Evolutionary conservation across 1,140 invertebrate genomes (phyloP), one percentile per base, ranked within the genome.

Genomic region (Harpegnathos saltator): DNA sequence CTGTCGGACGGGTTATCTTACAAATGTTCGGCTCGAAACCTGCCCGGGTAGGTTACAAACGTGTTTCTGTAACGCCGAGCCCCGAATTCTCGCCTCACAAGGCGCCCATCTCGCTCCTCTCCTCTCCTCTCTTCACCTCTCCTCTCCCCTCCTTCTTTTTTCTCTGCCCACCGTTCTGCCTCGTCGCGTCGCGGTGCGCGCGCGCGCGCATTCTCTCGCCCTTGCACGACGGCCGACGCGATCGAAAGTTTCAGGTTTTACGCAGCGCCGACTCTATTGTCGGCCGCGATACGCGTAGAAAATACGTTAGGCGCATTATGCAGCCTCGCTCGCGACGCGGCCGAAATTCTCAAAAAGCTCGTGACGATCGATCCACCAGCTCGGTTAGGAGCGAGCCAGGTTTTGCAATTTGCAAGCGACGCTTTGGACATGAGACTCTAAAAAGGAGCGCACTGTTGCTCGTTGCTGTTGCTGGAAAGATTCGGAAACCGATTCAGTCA

Each of bases 1-100:
- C 61, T 84, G 88, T 89, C 77, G 71, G 85, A 89, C 88, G 85
- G 85, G 88, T 89, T 89, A 89, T 89, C 88, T 89, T 84, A 89
- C 88, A 89, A 89, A 89, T 89, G 88, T 89, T 89, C 85, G 71
- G 59, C 82, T 71, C 75, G 88, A 89, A 89, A 89, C 88, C 88
- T 89, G 88, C 82, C 62, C 77, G 75, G 88, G 69, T 89, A 84
- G 87, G 74, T 89, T 89, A 89, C 85, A 89, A 84, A 84, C 87
- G 87, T 89, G 85, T 89, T 87, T 89, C 88, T 89, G 78, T 89
- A 89, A 89, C 84, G 86, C 88, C 81, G 72, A 83, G 71, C 82
- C 87, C 84, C 87, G 78, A 89, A 89, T 89, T 89, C 86, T 80
- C 86, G 86, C 86, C 87, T 88, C 87, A 88, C 87, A 77, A 72